phyloP scores from a whole-genome alignment of 2,888 invertebrate genomes.

The Philereme transversata region DNA sequence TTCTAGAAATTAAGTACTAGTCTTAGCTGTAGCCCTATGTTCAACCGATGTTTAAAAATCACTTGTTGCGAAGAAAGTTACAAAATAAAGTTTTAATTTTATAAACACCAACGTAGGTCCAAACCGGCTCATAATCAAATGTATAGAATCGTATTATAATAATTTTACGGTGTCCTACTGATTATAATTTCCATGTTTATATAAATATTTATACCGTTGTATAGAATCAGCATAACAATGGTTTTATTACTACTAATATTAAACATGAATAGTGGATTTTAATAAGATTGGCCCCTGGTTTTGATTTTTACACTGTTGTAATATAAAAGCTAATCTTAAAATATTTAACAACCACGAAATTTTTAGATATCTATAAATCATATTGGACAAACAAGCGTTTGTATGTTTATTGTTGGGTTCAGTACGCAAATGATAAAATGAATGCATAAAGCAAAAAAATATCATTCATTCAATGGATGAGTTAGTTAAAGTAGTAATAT shows the following conservation, averaged over 20 bases:
- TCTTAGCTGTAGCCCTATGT: no score
- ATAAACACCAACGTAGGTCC: not conserved
- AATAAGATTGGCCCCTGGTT: conserved; percentile 9
- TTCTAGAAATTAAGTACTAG: no score
- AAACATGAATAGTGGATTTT: conserved; percentile 12
- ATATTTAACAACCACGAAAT: not conserved
- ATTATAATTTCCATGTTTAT: conserved; percentile 21
- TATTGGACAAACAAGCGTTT: no score
- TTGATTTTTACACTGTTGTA: not conserved
- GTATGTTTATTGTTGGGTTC: no score
- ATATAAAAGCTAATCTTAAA: not conserved
- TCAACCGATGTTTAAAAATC: no score
- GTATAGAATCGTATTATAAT: conserved; percentile 26
- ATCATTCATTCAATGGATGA: no score
- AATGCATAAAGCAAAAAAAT: no score
- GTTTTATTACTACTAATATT: conserved; percentile 17
- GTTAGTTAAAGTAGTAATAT: no score
- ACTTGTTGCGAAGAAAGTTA: no score
- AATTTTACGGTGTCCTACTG: conserved; percentile 28
- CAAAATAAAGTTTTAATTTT: not conserved
- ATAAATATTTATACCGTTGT: conserved; percentile 31
- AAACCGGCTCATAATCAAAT: conserved; percentile 20
- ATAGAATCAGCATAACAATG: conserved; percentile 37
- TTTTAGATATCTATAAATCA: not conserved
- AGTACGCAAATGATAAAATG: no score